phyloP scores from a whole-genome alignment of 2,888 invertebrate species.

The Xylota sylvarum region DNA sequence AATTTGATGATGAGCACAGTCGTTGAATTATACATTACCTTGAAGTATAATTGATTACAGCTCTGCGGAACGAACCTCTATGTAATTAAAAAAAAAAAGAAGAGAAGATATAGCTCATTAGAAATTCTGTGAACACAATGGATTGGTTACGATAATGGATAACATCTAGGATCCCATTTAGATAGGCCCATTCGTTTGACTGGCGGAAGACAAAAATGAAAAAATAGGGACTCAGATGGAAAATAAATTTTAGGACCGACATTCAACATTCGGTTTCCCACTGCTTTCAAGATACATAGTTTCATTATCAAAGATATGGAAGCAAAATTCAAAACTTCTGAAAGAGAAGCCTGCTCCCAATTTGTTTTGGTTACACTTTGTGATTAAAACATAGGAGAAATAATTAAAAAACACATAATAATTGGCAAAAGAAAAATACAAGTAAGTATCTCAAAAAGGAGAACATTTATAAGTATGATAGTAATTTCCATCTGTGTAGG shows the following conservation, averaged over 20 bases:
- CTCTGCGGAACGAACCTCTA: constrained; percentile 52
- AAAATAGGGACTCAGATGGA: too few relatives aligned
- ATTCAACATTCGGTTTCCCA: too few relatives aligned
- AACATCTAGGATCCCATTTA: neutral
- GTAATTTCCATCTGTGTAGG: constrained; percentile 38
- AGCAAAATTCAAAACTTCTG: constrained; percentile 2
- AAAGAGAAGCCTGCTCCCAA: neutral
- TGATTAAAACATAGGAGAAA: constrained; percentile 9
- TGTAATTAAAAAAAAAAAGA: constrained; percentile 14
- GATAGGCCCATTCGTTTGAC: neutral
- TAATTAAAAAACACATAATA: constrained; percentile 23
- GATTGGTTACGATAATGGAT: neutral
- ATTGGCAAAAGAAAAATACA: constrained; percentile 39
- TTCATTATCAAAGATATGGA: neutral
- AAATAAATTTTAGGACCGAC: too few relatives aligned
- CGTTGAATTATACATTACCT: constrained; percentile 52
- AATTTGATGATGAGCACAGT: too few relatives aligned
- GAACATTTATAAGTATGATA: constrained; percentile 65
- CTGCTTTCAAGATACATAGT: too few relatives aligned
- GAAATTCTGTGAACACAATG: neutral
- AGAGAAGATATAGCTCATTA: neutral
- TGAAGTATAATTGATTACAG: constrained; percentile 57
- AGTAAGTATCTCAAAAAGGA: constrained; percentile 39
- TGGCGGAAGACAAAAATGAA: neutral
- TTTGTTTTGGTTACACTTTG: neutral